Percentiles rank a stretch among this genome's conserved stretches.
These are phyloP conservation scores for Monochamus saltuarius DNA, from an alignment of 1,140 invertebrate genomes.

Conservation along the genomic window DNA sequence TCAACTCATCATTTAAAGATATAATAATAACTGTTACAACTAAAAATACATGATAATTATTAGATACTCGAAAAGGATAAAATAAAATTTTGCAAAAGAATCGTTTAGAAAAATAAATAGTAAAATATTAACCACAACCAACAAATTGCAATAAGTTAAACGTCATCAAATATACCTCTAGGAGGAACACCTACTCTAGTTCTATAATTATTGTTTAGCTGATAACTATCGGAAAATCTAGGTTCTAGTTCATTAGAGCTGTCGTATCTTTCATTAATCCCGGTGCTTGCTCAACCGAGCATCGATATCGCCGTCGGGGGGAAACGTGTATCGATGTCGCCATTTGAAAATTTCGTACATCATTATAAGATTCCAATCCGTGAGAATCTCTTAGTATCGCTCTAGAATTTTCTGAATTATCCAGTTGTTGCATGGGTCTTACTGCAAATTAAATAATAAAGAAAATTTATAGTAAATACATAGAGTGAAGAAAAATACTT, in stretches of 20 bases:
- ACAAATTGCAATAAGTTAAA: slow-evolving; percentile 46
- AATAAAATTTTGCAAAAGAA: no score
- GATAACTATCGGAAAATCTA: slow-evolving; percentile 53
- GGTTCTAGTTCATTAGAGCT: slow-evolving; percentile 49
- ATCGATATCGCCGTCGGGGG: slow-evolving; percentile 59
- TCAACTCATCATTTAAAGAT: no score
- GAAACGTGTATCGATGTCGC: slow-evolving; percentile 56
- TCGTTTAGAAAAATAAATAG: no score
- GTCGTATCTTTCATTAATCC: slow-evolving; percentile 44
- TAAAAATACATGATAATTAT: no score
- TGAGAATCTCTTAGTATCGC: slow-evolving; percentile 45
- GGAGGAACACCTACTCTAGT: slow-evolving; percentile 67
- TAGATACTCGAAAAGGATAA: no score
- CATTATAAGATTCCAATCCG: slow-evolving; percentile 62
- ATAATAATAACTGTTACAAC: no score
- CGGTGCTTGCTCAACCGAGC: slow-evolving; percentile 61
- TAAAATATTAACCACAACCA: no score
- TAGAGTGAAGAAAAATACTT: slow-evolving; percentile 11
- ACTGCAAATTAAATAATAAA: slow-evolving; percentile 24
- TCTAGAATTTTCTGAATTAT: slow-evolving; percentile 32
- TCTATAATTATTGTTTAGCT: slow-evolving; percentile 53
- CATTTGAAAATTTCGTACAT: slow-evolving; percentile 54
- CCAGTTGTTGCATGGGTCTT: slow-evolving; percentile 31
- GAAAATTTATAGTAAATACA: background rate
- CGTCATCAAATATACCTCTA: slow-evolving; percentile 82